These are phyloP conservation scores for Myoxocephalus aenaeus DNA, from an alignment of 2,797 vertebrate species.

Conservation along the genomic window DNA sequence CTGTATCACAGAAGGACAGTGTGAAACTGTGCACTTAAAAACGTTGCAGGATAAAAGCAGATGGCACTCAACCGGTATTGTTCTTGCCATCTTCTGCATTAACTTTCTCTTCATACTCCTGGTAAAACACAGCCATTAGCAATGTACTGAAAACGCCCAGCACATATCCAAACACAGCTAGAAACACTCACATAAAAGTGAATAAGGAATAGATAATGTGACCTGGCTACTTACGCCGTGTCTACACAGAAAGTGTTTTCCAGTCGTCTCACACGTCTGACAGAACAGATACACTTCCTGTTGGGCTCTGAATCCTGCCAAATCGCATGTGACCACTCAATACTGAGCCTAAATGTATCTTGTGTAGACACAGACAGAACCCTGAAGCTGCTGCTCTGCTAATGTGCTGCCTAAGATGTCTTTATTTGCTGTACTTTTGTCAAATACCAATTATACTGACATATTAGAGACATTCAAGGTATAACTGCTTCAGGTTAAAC, in stretches of 20 bases:
- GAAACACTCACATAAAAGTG: not conserved
- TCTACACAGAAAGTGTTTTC: not conserved
- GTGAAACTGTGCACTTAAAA: constrained; percentile 27
- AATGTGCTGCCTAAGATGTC: not conserved
- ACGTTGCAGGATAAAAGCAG: constrained; percentile 31
- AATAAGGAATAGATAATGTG: not conserved
- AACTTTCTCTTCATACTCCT: constrained; percentile 40
- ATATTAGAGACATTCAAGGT: constrained; percentile 5
- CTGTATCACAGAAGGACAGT: constrained; percentile 28
- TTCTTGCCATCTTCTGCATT: constrained; percentile 36
- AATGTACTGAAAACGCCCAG: constrained; percentile 48
- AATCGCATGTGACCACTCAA: not conserved
- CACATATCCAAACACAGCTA: constrained; percentile 16
- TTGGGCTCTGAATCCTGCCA: not conserved
- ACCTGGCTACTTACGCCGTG: not conserved
- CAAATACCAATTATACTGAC: constrained; percentile 12
- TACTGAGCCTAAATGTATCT: not conserved
- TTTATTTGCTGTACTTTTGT: constrained; percentile 8
- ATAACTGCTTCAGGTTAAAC: constrained; percentile 15
- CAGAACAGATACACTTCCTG: not conserved
- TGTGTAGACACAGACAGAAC: not conserved
- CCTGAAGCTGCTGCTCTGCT: not conserved
- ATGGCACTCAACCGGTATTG: constrained; percentile 22
- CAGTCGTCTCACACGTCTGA: not conserved
- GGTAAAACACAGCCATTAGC: constrained; percentile 28